A percentile compares a stretch with the other conserved stretches of the same genome.
Evolutionary conservation across 2,113 vertebrate species (phyloP).

Genomic region (Trinectes maculatus): DNA sequence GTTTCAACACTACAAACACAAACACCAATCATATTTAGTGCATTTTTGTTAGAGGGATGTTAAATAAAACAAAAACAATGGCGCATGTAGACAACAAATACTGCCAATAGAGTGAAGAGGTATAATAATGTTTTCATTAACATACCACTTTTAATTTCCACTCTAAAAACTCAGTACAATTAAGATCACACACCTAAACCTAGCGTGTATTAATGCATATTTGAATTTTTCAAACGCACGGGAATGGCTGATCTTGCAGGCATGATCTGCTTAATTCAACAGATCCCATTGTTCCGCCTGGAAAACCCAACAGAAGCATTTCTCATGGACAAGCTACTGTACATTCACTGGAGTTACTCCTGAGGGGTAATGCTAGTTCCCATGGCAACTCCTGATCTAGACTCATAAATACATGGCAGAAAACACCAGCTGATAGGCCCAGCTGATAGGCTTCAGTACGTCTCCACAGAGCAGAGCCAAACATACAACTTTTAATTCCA

Average conservation of each 20-base stretch:
- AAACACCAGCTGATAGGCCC: conserved; percentile 53
- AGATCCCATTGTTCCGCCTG: conserved; percentile 52
- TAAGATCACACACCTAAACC: neutral
- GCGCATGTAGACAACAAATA: too few relatives aligned
- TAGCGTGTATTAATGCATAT: neutral
- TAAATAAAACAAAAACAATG: too few relatives aligned
- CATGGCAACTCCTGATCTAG: conserved; percentile 67
- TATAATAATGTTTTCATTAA: too few relatives aligned
- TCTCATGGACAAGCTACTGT: conserved; percentile 61
- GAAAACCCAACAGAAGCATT: conserved; percentile 63
- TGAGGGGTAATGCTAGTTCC: conserved; percentile 69
- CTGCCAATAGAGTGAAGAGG: too few relatives aligned
- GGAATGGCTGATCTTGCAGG: conserved; percentile 38
- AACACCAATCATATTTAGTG: too few relatives aligned
- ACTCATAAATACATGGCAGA: conserved; percentile 68
- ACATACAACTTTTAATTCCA: conserved; percentile 41
- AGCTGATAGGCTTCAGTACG: conserved; percentile 41
- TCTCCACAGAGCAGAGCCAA: conserved; percentile 41
- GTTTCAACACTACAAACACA: too few relatives aligned
- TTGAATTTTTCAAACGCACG: conserved; percentile 20
- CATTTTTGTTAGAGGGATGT: too few relatives aligned
- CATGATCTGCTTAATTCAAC: conserved; percentile 64
- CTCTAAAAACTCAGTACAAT: too few relatives aligned
- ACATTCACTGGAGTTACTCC: conserved; percentile 62
- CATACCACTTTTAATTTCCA: too few relatives aligned